phyloP scores from a whole-genome alignment of 1,140 invertebrate genomes.

The Aphelenchoides fujianensis region DNA sequence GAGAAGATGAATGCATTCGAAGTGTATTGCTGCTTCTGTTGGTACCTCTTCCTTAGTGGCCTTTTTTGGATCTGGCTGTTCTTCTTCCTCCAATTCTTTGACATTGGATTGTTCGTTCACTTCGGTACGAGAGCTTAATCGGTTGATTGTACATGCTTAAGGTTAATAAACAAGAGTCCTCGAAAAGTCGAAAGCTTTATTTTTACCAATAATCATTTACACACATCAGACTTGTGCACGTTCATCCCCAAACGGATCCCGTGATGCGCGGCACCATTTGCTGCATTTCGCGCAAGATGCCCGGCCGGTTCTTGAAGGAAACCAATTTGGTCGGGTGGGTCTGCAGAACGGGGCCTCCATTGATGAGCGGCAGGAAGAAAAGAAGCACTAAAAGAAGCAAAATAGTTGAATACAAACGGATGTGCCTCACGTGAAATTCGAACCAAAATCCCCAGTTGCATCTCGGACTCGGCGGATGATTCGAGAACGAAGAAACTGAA shows the following conservation, averaged over 20 bases:
- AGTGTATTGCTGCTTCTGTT: background rate
- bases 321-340: no score
- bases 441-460: no score
- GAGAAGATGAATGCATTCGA: background rate
- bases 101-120: background rate
- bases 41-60: background rate
- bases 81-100: background rate
- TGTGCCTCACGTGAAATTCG: no score
- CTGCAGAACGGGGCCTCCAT: no score
- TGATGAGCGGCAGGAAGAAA: no score
- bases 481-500: no score
- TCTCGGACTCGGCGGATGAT: no score
- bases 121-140: background rate
- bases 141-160: background rate
- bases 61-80: background rate
- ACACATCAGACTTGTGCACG: no score
- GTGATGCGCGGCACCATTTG: background rate
- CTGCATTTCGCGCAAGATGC: background rate
- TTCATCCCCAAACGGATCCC: background rate
- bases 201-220: background rate
- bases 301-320: background rate
- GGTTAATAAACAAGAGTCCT: slow-evolving; percentile 15
- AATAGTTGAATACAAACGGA: no score
- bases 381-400: no score
- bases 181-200: no score